These are phyloP conservation scores for Scalopus aquaticus DNA, from an alignment of 2,113 vertebrate species.

Conservation along the genomic window DNA sequence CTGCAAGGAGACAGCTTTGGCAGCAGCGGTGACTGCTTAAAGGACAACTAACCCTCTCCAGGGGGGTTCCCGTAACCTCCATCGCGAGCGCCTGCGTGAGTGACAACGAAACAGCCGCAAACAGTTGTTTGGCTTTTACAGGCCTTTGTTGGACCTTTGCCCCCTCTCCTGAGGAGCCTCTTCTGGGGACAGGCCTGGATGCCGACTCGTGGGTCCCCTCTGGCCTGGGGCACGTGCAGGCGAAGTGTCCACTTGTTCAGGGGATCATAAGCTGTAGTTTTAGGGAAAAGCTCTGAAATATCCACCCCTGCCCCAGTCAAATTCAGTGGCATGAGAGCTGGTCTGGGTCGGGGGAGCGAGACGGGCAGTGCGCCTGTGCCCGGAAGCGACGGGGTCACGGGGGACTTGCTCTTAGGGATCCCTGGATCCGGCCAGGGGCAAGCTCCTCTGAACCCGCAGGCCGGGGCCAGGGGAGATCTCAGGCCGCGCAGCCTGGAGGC, in stretches of 20 bases:
- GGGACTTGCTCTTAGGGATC: too few relatives aligned
- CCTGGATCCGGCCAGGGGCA: neutral
- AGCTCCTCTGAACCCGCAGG: neutral
- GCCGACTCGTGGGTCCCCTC: neutral
- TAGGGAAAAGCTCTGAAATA: neutral
- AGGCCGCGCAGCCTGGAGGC: neutral
- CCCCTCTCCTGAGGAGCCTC: neutral
- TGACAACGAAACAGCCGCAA: conserved; percentile 56
- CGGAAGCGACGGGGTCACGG: neutral
- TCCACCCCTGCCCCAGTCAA: neutral
- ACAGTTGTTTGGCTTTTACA: conserved; percentile 63
- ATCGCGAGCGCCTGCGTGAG: too few relatives aligned
- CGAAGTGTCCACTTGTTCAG: neutral
- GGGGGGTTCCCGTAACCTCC: conserved; percentile 34
- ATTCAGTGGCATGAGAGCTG: neutral
- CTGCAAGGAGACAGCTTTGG: conserved; percentile 69
- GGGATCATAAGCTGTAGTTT: neutral
- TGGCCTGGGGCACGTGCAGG: neutral
- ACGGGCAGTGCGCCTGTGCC: neutral
- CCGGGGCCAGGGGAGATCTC: neutral
- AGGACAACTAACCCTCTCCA: conserved; percentile 52
- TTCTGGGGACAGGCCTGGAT: neutral
- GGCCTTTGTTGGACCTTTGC: neutral
- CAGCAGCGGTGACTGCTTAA: conserved; percentile 26
- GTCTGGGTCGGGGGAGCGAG: neutral